These are phyloP conservation scores for Ostrea edulis DNA, from an alignment of 1,140 invertebrate species.

Conservation along the genomic window DNA sequence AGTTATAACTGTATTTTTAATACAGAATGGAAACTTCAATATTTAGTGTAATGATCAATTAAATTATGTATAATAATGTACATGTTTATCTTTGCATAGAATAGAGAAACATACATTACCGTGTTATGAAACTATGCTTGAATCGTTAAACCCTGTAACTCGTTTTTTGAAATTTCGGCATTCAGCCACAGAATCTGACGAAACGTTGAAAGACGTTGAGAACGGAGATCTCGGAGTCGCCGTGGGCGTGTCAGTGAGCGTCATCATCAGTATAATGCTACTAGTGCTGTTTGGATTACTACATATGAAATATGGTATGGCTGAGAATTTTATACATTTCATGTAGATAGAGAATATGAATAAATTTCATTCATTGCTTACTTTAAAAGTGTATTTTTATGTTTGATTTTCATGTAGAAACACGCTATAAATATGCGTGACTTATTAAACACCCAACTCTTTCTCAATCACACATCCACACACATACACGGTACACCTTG, in stretches of 20 bases:
- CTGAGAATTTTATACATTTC: background rate
- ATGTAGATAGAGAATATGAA: no score
- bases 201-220: background rate
- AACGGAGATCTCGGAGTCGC: background rate
- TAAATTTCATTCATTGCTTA: no score
- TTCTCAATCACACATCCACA: no score
- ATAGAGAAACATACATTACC: background rate
- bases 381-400: no score
- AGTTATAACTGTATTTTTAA: no score
- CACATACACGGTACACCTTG: no score
- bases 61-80: no score
- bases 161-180: background rate
- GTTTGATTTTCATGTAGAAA: no score
- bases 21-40: no score
- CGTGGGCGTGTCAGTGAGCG: background rate
- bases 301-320: slow-evolving; percentile 10
- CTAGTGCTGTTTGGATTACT: background rate
- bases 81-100: background rate
- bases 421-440: no score
- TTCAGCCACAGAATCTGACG: background rate
- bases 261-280: background rate
- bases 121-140: background rate
- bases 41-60: no score
- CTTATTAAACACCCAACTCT: no score
- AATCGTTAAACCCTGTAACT: background rate